Conservation (phyloP, 2,797 vertebrate species). For the Sus cebifrons region DNA sequence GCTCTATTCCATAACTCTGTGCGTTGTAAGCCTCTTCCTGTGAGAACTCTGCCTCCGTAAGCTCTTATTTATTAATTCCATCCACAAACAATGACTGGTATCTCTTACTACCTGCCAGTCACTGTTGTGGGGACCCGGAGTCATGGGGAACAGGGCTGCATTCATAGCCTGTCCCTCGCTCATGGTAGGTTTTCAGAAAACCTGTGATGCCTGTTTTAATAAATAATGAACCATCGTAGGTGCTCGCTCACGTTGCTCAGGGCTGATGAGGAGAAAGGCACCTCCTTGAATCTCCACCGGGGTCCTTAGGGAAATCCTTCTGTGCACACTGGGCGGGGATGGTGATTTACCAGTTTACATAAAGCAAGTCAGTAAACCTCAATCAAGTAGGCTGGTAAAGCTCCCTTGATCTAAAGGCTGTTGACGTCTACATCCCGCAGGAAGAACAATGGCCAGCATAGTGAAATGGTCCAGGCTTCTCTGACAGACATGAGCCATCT, state of each 20-base stretch:
- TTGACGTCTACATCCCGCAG: background rate
- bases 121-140: background rate
- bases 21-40: background rate
- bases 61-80: background rate
- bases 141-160: background rate
- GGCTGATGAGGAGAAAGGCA: background rate
- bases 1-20: background rate
- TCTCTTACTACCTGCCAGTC: background rate
- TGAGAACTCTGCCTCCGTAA: background rate
- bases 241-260: background rate
- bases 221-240: background rate
- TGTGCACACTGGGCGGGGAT: background rate
- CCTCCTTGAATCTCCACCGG: background rate
- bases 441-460: background rate
- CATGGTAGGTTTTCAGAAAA: background rate
- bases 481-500: rapidly evolving
- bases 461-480: background rate
- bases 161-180: background rate
- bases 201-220: background rate
- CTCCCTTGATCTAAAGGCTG: background rate
- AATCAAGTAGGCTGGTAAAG: background rate
- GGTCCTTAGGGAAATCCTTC: background rate
- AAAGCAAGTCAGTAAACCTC: background rate
- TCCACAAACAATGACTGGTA: background rate
- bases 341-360: background rate